These are phyloP conservation scores for Parotocinclus haroldoi DNA, from an alignment of 2,797 vertebrate species.

Conservation along the genomic window DNA sequence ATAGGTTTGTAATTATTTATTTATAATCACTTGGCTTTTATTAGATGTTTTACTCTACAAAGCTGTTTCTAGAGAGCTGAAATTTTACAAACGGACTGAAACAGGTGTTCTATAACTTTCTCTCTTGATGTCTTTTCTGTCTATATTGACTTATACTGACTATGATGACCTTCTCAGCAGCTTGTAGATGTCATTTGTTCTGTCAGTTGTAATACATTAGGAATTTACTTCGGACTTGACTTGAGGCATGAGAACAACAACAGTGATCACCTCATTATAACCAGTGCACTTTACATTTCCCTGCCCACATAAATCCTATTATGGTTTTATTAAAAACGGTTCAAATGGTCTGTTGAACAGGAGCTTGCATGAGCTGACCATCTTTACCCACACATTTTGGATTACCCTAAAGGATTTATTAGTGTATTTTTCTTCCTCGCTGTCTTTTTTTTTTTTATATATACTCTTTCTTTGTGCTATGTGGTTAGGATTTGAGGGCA, in stretches of 20 bases:
- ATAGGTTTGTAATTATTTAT: too few species aligned
- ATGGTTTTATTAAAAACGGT: conserved; percentile 36
- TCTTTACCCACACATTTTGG: conserved; percentile 12
- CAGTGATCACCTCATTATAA: too few species aligned
- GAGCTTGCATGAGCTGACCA: conserved; percentile 38
- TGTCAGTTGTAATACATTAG: too few species aligned
- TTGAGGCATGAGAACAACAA: too few species aligned
- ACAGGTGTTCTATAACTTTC: conserved; percentile 35
- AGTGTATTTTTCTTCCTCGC: neutral
- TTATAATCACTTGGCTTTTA: conserved; percentile 21
- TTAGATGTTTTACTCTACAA: conserved; percentile 20
- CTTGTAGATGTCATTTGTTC: too few species aligned
- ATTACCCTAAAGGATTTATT: conserved; percentile 5
- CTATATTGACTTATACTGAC: conserved; percentile 1
- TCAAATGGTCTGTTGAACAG: conserved; percentile 57
- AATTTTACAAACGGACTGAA: conserved; percentile 12
- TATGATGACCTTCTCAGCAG: neutral
- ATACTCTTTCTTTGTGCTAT: conserved; percentile 73
- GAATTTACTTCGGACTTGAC: too few species aligned
- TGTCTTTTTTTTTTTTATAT: conserved; percentile 45
- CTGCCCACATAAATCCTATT: neutral
- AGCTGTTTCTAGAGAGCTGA: conserved; percentile 8
- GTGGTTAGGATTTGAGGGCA: conserved; percentile 83
- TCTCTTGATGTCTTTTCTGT: conserved; percentile 26
- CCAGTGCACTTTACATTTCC: neutral